A percentile compares a stretch with the other conserved stretches of the same genome.
Evolutionary conservation across 2,113 vertebrate genomes (phyloP).

Genomic region (Sigmodon hispidus): DNA sequence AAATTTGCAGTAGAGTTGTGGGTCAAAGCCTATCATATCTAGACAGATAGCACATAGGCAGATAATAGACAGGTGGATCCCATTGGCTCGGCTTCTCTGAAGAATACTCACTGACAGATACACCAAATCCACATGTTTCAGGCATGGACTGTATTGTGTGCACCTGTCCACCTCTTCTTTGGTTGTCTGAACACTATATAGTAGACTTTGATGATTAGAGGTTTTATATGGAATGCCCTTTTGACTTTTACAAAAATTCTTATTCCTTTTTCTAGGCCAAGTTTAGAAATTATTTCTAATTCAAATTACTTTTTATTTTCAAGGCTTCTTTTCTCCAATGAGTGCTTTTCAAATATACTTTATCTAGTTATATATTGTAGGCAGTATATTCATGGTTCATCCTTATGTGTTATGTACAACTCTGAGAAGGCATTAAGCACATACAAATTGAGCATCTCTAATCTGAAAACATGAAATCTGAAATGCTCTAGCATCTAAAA

Average conservation of each 20-base stretch:
- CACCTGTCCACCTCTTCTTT: background rate
- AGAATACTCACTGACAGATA: background rate
- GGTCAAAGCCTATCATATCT: background rate
- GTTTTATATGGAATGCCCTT: background rate
- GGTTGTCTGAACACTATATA: background rate
- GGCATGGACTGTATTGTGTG: rapidly evolving
- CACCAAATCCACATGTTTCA: background rate
- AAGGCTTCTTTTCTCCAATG: background rate
- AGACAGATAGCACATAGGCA: background rate
- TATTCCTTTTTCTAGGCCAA: background rate
- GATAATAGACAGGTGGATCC: background rate
- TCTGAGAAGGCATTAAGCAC: background rate
- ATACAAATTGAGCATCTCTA: too few relatives aligned
- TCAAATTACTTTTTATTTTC: background rate
- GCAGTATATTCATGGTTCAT: background rate
- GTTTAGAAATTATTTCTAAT: constrained; percentile 16
- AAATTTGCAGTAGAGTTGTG: background rate
- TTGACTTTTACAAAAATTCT: background rate
- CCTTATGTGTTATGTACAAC: background rate
- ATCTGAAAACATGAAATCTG: background rate
- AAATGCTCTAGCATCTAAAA: background rate
- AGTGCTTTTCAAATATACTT: background rate
- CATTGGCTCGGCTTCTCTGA: background rate
- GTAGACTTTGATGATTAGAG: background rate
- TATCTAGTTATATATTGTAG: background rate